Conservation (phyloP, 2,113 vertebrate genomes). For the Etheostoma spectabile region DNA sequence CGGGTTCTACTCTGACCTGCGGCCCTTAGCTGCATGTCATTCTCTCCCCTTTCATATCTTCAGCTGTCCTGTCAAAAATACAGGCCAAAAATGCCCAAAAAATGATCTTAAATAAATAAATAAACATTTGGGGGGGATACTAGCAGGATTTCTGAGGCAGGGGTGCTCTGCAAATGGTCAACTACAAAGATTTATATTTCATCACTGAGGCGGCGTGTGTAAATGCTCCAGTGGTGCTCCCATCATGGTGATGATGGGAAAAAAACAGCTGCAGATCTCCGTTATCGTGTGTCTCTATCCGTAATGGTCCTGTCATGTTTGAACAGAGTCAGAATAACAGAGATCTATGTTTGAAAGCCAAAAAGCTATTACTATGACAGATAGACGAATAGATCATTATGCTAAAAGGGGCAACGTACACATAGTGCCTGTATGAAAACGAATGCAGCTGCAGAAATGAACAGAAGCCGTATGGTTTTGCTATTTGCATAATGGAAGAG, state of each 20-base stretch:
- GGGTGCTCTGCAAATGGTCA: neutral
- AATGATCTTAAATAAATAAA: too few relatives aligned
- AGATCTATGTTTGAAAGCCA: constrained; percentile 25
- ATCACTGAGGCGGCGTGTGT: constrained; percentile 16
- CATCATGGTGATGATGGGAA: neutral
- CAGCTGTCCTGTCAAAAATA: too few relatives aligned
- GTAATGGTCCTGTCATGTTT: constrained; percentile 45
- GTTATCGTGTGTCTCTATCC: constrained; percentile 21
- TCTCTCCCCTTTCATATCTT: too few relatives aligned
- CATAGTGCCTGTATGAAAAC: neutral
- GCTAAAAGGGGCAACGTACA: constrained; percentile 21
- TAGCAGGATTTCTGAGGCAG: constrained; percentile 7
- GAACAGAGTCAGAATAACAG: constrained; percentile 27
- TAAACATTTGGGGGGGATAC: too few relatives aligned
- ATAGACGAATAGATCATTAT: constrained; percentile 20
- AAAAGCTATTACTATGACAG: constrained; percentile 29
- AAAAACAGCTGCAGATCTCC: neutral
- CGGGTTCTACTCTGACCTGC: too few relatives aligned
- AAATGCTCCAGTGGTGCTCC: constrained; percentile 27
- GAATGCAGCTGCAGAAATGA: constrained; percentile 27
- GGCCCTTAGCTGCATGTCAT: too few relatives aligned
- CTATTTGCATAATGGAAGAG: constrained; percentile 49
- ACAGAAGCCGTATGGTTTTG: constrained; percentile 12
- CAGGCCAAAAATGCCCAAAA: too few relatives aligned
- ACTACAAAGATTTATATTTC: constrained; percentile 23